Percentiles rank a stretch among this genome's conserved stretches.
phyloP scores from a whole-genome alignment of 2,888 invertebrate species.

The Digitonthophagus gazella region DNA sequence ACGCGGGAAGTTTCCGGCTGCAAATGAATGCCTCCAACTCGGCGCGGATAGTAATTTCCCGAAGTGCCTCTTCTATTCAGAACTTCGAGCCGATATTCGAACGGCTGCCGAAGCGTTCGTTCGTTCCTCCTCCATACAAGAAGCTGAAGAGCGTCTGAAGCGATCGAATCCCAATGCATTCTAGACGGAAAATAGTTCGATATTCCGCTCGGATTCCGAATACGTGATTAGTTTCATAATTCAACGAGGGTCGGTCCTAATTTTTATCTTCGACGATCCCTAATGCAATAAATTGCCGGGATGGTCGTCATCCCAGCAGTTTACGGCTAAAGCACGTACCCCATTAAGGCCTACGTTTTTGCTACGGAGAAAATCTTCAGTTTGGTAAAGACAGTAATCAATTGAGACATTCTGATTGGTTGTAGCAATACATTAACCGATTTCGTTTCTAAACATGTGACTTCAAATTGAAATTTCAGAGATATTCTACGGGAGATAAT shows the following conservation, averaged over 20 bases:
- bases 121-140: no score
- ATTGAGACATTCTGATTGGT: no score
- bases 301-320: neutral
- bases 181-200: conserved; percentile 36
- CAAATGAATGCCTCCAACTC: neutral
- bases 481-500: no score
- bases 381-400: no score
- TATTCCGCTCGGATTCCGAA: conserved; percentile 35
- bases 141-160: no score
- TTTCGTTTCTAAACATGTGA: no score
- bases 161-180: conserved; percentile 4
- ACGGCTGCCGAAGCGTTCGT: neutral
- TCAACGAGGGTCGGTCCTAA: neutral
- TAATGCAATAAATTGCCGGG: neutral
- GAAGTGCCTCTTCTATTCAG: neutral
- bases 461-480: no score
- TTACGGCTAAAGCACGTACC: neutral
- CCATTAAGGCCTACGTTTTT: no score
- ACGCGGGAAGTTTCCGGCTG: neutral
- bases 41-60: neutral
- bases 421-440: no score
- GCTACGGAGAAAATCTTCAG: no score
- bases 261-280: neutral
- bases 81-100: neutral
- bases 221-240: neutral